Evolutionary conservation across 1,140 invertebrate species (phyloP), one percentile per base, ranked within the genome.

Genomic region (Drosophila trapezifrons): DNA sequence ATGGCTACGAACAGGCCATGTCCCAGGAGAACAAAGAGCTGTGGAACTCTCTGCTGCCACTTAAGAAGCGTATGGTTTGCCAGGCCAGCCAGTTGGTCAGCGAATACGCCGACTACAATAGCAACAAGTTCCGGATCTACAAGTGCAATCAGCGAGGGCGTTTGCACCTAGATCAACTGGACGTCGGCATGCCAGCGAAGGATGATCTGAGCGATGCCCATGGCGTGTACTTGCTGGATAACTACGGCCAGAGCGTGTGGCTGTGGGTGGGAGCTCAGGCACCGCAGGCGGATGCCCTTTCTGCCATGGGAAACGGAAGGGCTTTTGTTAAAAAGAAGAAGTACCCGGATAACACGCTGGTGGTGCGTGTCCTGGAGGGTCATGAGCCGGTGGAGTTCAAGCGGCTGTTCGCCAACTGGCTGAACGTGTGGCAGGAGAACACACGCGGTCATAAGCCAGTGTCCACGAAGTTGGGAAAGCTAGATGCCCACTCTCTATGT

Each of bases 261-360:
- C 95, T 97, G 2, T 99, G 98, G 98, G 96, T 98, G 8, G 98
- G 98, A 0, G 94, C 94, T 90, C 93, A 95, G 74, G 94, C 95
- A 93, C 49, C 93, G 92, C 37, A 95, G 94, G 75, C 96, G 96
- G 92, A 94, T 95, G 73, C 93, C 93, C 22, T 97, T 95, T 93
- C 73, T 2, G 96, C 96, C 1, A 95, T 98, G 92, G 94, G 96
- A 76, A 97, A 97, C 84, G 97, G 96, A 1, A 94, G 98, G 20
- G 97, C 97, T 0, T 97, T 98, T 87, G 95, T 97, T 1, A 96
- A 96, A 51, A 98, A 98, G 90, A 98, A 98, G 82, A 95, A 95
- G 25, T 97, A 98, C 90, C 94, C 95, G 0, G 94, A 94, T 18
- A 92, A 93, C 57, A 96, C 96, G 0, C 95, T 94, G n/a, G 96